These are phyloP conservation scores for Drosophila stalkeri DNA, from an alignment of 2,888 invertebrate species.

Conservation along the genomic window DNA sequence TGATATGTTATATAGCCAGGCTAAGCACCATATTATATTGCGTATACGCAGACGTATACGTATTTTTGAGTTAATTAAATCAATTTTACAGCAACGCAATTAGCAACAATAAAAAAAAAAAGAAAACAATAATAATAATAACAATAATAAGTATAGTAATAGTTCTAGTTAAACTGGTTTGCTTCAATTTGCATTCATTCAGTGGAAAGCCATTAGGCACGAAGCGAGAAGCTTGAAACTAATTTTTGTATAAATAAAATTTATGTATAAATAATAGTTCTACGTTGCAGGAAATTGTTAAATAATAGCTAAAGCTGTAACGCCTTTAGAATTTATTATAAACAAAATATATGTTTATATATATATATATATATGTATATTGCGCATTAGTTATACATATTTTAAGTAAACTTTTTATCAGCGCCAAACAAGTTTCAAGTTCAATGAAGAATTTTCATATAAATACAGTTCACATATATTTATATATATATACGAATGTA, in stretches of 20 bases:
- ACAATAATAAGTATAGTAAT: background rate
- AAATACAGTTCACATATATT: background rate
- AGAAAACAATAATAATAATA: background rate
- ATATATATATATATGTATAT: background rate
- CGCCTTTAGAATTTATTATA: background rate
- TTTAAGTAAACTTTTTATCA: slow-evolving; percentile 19
- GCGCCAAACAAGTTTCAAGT: background rate
- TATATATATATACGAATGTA: background rate
- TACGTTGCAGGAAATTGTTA: slow-evolving; percentile 19
- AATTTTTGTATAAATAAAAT: slow-evolving; percentile 23
- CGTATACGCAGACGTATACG: background rate
- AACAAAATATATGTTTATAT: background rate
- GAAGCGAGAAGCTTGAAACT: slow-evolving; percentile 9
- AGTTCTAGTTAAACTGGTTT: slow-evolving; percentile 7
- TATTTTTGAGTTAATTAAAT: background rate
- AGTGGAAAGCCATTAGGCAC: slow-evolving; percentile 5
- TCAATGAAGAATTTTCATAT: background rate
- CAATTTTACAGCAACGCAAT: slow-evolving; percentile 1
- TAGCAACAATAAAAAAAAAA: background rate
- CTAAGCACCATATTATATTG: slow-evolving; percentile 1
- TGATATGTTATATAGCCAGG: background rate
- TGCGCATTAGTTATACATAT: slow-evolving; percentile 23
- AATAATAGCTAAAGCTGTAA: slow-evolving; percentile 33
- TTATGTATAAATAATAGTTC: slow-evolving; percentile 26
- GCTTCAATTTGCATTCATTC: slow-evolving; percentile 14